Evolutionary conservation across 2,888 invertebrate genomes (phyloP).

Genomic region (Linnaemya vulpina): DNA sequence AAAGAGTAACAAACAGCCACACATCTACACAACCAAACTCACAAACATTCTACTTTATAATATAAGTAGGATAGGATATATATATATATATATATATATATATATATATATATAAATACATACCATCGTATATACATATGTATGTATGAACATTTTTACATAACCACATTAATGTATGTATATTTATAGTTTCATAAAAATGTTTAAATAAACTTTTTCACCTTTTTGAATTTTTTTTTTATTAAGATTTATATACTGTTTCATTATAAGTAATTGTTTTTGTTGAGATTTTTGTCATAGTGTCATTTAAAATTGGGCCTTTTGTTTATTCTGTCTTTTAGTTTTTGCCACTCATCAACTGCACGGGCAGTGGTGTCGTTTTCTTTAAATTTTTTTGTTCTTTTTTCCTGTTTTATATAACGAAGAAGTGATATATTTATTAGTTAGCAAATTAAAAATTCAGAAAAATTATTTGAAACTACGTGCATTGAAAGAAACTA

Average conservation of each 20-base stretch:
- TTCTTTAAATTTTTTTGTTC: constrained; percentile 22
- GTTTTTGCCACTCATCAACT: constrained; percentile 53
- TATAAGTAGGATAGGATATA: too few relatives aligned
- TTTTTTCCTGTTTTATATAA: constrained; percentile 13
- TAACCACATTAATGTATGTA: too few relatives aligned
- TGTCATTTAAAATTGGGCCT: constrained; percentile 48
- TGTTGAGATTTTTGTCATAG: constrained; percentile 47
- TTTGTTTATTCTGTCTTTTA: constrained; percentile 56
- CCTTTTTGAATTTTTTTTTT: constrained; percentile 19
- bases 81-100: constrained; percentile 5
- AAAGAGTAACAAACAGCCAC: too few relatives aligned
- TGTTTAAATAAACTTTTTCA: neutral
- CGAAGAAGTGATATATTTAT: neutral
- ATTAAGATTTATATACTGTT: constrained; percentile 21
- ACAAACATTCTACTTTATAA: too few relatives aligned
- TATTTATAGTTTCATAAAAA: neutral
- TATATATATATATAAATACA: neutral
- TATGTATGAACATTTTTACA: too few relatives aligned
- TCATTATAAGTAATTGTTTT: constrained; percentile 40
- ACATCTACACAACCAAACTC: too few relatives aligned
- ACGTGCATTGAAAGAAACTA: neutral
- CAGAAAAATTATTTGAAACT: too few relatives aligned
- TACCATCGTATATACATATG: neutral
- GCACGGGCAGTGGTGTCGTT: constrained; percentile 35
- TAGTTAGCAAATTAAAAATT: neutral